Conservation (phyloP, 2,888 invertebrate species). For the Eristalis arbustorum region DNA sequence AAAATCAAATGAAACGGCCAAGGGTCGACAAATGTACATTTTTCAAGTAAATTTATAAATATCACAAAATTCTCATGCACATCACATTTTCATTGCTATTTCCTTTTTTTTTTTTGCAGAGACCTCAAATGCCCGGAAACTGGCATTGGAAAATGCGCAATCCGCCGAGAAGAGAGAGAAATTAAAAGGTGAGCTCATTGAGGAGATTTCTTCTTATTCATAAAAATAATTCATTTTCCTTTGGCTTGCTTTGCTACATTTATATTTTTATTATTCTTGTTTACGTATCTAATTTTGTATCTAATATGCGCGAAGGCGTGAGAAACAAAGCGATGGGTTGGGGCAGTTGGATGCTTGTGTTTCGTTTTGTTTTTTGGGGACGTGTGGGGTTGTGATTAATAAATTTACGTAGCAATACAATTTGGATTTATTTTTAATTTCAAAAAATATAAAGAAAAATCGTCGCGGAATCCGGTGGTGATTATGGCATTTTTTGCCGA, state of each 20-base stretch:
- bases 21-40: not conserved
- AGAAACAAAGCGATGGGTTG: not conserved
- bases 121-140: conserved; percentile 68
- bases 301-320: conserved; percentile 14
- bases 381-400: not conserved
- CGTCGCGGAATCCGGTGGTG: not conserved
- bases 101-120: conserved; percentile 54
- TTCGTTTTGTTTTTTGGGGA: not conserved
- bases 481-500: not conserved
- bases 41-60: not conserved
- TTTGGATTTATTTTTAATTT: not conserved
- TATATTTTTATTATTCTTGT: conserved; percentile 24
- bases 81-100: conserved; percentile 47
- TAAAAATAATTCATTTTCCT: conserved; percentile 26
- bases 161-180: conserved; percentile 65
- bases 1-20: not conserved
- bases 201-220: conserved; percentile 44
- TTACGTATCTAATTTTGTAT: conserved; percentile 30
- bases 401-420: conserved; percentile 4
- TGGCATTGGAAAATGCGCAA: conserved; percentile 70
- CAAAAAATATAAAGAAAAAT: not conserved
- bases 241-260: not conserved
- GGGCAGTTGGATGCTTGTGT: not conserved
- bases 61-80: not conserved
- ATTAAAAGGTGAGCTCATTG: conserved; percentile 70